Evolutionary conservation across 2,888 invertebrate species (phyloP).

Genomic region (Eustalomyia histrio): DNA sequence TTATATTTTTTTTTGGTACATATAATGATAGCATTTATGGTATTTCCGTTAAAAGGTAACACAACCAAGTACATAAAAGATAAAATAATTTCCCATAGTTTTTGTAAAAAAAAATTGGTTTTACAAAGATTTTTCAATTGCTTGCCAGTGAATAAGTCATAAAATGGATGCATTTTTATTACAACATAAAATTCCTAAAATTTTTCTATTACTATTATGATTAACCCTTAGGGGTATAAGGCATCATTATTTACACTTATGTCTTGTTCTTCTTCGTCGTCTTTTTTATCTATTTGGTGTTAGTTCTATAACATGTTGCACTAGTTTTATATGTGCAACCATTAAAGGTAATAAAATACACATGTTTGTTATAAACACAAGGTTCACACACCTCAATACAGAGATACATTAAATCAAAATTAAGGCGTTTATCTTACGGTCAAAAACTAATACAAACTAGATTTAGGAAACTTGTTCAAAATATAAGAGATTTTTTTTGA

Average conservation of each 20-base stretch:
- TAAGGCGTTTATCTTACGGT: too few relatives aligned
- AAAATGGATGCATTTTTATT: not conserved
- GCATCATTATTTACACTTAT: conserved; percentile 4
- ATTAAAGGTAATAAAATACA: conserved; percentile 58
- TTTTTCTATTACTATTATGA: not conserved
- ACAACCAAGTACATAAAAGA: not conserved
- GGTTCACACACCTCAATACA: not conserved
- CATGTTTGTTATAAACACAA: conserved; percentile 10
- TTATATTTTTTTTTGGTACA: not conserved
- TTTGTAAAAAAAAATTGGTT: too few relatives aligned
- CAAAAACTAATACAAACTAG: too few relatives aligned
- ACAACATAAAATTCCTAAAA: not conserved
- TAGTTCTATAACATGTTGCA: conserved; percentile 32
- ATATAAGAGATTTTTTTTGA: too few relatives aligned
- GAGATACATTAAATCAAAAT: not conserved
- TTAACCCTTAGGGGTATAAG: not conserved
- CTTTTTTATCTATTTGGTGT: not conserved
- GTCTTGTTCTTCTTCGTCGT: conserved; percentile 5
- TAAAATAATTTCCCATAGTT: too few relatives aligned
- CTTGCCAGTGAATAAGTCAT: not conserved
- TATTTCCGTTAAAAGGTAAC: conserved; percentile 20
- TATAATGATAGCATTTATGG: conserved; percentile 31
- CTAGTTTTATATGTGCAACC: conserved; percentile 43
- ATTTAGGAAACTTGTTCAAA: too few relatives aligned
- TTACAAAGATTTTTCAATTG: too few relatives aligned